A percentile compares a stretch with the other conserved stretches of the same genome.
These are phyloP conservation scores for Machimus rusticus DNA, from an alignment of 2,888 invertebrate genomes.

Conservation along the genomic window DNA sequence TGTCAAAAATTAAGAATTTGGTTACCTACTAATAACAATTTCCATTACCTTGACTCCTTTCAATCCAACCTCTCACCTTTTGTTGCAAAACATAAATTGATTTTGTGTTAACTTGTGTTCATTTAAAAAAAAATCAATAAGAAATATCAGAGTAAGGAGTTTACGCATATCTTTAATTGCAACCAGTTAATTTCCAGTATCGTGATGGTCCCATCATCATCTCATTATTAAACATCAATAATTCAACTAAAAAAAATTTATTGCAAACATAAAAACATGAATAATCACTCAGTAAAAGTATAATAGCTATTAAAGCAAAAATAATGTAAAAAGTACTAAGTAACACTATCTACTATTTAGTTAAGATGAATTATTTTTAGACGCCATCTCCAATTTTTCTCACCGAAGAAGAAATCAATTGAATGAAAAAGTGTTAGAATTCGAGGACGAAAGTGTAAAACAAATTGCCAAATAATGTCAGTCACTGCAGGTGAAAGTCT, in stretches of 20 bases:
- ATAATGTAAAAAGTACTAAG: constrained; percentile 22
- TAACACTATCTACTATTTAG: constrained; percentile 15
- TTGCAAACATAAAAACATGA: neutral
- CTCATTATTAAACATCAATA: constrained; percentile 5
- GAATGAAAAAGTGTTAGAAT: neutral
- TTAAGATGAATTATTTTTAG: constrained; percentile 24
- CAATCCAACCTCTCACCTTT: neutral
- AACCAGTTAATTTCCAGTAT: neutral
- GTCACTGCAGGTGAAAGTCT: neutral
- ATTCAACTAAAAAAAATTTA: neutral
- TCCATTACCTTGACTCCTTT: neutral
- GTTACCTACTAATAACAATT: neutral
- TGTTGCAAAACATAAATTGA: neutral
- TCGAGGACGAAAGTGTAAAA: neutral
- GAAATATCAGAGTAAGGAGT: neutral
- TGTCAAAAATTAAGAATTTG: neutral
- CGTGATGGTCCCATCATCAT: neutral
- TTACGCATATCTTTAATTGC: neutral
- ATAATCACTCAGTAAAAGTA: constrained; percentile 21
- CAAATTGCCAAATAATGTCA: neutral
- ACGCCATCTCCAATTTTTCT: constrained; percentile 10
- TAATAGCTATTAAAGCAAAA: constrained; percentile 23
- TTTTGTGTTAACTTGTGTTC: neutral
- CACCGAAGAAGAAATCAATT: neutral
- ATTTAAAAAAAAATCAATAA: neutral